Evolutionary conservation across 2,888 invertebrate species (phyloP), one percentile per base, ranked within the genome.

Genomic region (Cheilosia grossa): DNA sequence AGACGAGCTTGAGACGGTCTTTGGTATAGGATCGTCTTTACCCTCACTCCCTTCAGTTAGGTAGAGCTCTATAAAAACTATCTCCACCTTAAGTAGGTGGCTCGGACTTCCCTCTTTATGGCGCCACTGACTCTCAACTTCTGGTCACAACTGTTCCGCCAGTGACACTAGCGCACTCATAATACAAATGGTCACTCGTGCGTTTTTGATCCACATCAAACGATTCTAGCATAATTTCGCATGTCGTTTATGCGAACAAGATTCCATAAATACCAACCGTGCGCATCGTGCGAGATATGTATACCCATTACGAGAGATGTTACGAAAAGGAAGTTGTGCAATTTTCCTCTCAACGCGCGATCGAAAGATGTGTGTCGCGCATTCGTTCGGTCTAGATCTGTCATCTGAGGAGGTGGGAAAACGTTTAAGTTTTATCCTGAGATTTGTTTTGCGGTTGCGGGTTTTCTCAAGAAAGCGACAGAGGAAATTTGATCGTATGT

Each of bases 341-440:
- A 82, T 77, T 72, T 82, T 30, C 59, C 64, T 70, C 64, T 53
- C 13, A 54, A 44, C 21, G 1, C 7, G 10, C 13, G n/a, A 19
- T 21, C 56, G n/a, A 47, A 37, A 3, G 47, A 66, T 69, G 19
- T 30, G 6, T 67, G 59, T 56, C 37, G 54, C 47, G 80, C 42
- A 69, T n/a, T 64, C 15, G 51, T 64, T 59, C 53, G 30, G 37
- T 30, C 53, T 30, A 21, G 33, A 51, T 9, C 7, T 63, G 77
- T 59, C 59, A 82, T 59, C 15, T 44, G 53, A 82, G 77, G 30
- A 82, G 81, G 70, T 82, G 77, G 81, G 70, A 77, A 82, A 75
- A 69, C 63, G 30, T 69, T 69, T 69, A 33, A 61, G 44, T 53
- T 9, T 30, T 30, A 9, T 27, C 53, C 54, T 19, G 33, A 27